Evolutionary conservation across 2,888 invertebrate genomes (phyloP).

Genomic region (Agonopterix arenella): DNA sequence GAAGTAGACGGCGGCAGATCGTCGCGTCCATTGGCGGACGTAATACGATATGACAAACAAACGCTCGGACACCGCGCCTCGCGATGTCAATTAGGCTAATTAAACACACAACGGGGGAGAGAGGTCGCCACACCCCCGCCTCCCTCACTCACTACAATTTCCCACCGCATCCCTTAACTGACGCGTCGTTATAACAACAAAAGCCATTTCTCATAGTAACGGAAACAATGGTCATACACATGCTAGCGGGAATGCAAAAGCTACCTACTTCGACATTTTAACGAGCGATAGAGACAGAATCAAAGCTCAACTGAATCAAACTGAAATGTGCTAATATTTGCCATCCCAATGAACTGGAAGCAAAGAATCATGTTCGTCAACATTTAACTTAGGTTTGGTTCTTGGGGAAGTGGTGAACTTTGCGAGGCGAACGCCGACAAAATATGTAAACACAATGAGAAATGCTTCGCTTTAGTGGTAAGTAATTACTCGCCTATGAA

Average conservation of each 20-base stretch:
- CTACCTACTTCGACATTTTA: slow-evolving; percentile 1
- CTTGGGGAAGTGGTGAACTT: slow-evolving; percentile 36
- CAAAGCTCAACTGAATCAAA: neutral
- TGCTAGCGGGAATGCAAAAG: slow-evolving; percentile 7
- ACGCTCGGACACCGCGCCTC: slow-evolving; percentile 72
- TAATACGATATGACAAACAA: slow-evolving; percentile 72
- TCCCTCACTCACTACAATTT: slow-evolving; percentile 26
- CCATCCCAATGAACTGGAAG: slow-evolving; percentile 2
- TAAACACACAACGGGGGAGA: slow-evolving; percentile 67
- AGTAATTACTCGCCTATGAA: slow-evolving; percentile 72
- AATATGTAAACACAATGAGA: slow-evolving; percentile 69
- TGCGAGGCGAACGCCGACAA: slow-evolving; percentile 56
- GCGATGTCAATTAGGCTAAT: slow-evolving; percentile 76
- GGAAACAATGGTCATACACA: slow-evolving; percentile 38
- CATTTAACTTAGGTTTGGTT: slow-evolving; percentile 26
- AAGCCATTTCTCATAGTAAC: slow-evolving; percentile 48
- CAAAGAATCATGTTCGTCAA: slow-evolving; percentile 25
- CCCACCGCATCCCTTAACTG: slow-evolving; percentile 48
- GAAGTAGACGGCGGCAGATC: slow-evolving; percentile 2
- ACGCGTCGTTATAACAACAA: slow-evolving; percentile 62
- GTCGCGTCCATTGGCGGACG: slow-evolving; percentile 35
- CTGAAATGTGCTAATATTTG: slow-evolving; percentile 2
- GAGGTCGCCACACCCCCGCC: slow-evolving; percentile 28
- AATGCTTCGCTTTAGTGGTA: slow-evolving; percentile 63
- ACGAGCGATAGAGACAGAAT: neutral